Base-by-base conservation (phyloP, 2,797 vertebrate genomes). In the Poeciliopsis presidionis region DNA sequence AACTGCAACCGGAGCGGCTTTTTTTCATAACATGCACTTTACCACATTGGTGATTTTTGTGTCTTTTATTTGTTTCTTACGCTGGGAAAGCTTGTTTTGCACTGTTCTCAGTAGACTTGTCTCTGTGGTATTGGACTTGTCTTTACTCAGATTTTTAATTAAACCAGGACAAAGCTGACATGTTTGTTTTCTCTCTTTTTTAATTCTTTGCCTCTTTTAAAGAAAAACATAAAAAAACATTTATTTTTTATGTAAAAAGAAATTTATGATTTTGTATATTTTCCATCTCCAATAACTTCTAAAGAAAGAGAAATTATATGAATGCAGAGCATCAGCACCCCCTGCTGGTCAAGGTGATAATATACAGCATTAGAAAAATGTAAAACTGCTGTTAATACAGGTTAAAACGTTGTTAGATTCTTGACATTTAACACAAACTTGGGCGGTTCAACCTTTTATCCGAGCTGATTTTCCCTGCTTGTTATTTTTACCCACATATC, bases 11-110 rank as follows among this genome's bases (percentile, higher is more conserved):
- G 73, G 81, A 82, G 86, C 80, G 84, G 84, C 79, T 71, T 79
- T 85, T 90, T 92, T 88, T 94, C 91, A 85, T 86, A 93, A 92
- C 92, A 93, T 94, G 95, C 95, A 96, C 95, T 96, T 96, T 95
- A 96, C 85, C 88, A 72, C 90, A 83, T 85, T 46, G 71, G 83
- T 82, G 4, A 49, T 82, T 86, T 57, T 46, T 46, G 47, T 75
- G 82, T 36, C 65, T 89, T 88, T 89, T 85, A 69, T 84, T 88
- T 90, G 72, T 91, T 85, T 86, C 84, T 86, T 86, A 91, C 74
- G 79, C 87, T 25, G 73, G 61, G 75, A 86, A 81, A 59, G 84
- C 84, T 87, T 92, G 18, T 87, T 94, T 95, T 95, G 95, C 94
- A 95, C 94, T 95, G 93, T 90, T 87, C 79, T 90, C 86, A 79